phyloP scores from a whole-genome alignment of 2,888 invertebrate species.

The Limnephilus lunatus region DNA sequence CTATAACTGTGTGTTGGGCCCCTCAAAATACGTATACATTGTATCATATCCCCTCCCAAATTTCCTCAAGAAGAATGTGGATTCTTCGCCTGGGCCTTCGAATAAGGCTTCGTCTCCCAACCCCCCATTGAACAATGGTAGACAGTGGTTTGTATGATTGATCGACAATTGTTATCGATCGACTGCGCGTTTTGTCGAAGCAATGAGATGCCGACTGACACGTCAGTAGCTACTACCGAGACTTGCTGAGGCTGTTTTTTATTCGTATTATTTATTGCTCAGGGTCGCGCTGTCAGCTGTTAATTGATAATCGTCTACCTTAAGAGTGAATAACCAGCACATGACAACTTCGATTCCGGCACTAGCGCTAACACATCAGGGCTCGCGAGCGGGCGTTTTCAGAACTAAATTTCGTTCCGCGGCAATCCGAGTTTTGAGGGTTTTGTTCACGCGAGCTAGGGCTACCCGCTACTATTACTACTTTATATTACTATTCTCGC shows the following conservation, averaged over 20 bases:
- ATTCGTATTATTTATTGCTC: slow-evolving; percentile 2
- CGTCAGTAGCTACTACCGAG: slow-evolving; percentile 53
- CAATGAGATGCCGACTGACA: slow-evolving; percentile 45
- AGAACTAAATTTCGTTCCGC: too few relatives aligned
- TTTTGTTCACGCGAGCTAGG: too few relatives aligned
- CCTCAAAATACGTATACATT: slow-evolving; percentile 43
- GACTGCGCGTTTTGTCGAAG: slow-evolving; percentile 35
- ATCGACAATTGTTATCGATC: slow-evolving; percentile 62
- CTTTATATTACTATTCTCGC: too few relatives aligned
- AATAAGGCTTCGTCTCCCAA: slow-evolving; percentile 3
- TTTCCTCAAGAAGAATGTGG: slow-evolving; percentile 11
- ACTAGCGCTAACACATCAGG: too few relatives aligned
- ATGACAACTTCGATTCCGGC: too few relatives aligned
- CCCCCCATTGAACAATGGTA: slow-evolving; percentile 26
- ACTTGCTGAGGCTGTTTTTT: slow-evolving; percentile 39
- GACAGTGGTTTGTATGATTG: slow-evolving; percentile 52
- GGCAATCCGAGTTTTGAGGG: too few relatives aligned
- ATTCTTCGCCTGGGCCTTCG: slow-evolving; percentile 6
- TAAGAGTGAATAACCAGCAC: too few relatives aligned
- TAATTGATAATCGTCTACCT: background rate
- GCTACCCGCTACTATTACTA: too few relatives aligned
- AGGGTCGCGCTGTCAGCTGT: slow-evolving; percentile 23
- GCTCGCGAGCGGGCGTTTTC: too few relatives aligned
- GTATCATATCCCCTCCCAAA: slow-evolving; percentile 35
- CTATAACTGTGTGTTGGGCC: slow-evolving; percentile 10